phyloP scores from a whole-genome alignment of 2,888 invertebrate genomes.

The Macrosiphum euphorbiae region DNA sequence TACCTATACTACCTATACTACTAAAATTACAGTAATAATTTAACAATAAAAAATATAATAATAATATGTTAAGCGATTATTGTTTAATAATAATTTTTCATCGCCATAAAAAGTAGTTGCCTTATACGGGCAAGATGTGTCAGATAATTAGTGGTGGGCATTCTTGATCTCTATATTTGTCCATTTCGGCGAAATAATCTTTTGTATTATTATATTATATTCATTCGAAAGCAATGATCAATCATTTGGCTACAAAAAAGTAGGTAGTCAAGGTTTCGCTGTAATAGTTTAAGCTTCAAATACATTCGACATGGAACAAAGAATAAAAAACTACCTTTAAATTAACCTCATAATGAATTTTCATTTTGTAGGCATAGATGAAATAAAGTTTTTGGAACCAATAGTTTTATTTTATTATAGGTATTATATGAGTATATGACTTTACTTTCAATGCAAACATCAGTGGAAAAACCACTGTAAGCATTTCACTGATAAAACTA shows the following conservation, averaged over 20 bases:
- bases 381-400: not conserved
- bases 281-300: not conserved
- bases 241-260: not conserved
- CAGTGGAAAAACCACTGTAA: not conserved
- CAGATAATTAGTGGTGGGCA: not conserved
- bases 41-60: not conserved
- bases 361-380: not conserved
- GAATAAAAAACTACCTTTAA: no score
- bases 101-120: not conserved
- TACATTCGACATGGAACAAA: not conserved
- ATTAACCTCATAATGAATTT: not conserved
- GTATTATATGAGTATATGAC: not conserved
- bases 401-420: not conserved
- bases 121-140: not conserved
- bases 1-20: no score
- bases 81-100: not conserved
- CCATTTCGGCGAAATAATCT: not conserved
- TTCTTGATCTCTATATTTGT: not conserved
- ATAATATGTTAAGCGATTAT: not conserved
- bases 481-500: not conserved
- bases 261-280: not conserved
- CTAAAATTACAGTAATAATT: not conserved
- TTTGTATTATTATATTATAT: not conserved
- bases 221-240: not conserved
- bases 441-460: not conserved